Conservation (phyloP, 2,888 invertebrate species). For the Muschampia plurimacula region DNA sequence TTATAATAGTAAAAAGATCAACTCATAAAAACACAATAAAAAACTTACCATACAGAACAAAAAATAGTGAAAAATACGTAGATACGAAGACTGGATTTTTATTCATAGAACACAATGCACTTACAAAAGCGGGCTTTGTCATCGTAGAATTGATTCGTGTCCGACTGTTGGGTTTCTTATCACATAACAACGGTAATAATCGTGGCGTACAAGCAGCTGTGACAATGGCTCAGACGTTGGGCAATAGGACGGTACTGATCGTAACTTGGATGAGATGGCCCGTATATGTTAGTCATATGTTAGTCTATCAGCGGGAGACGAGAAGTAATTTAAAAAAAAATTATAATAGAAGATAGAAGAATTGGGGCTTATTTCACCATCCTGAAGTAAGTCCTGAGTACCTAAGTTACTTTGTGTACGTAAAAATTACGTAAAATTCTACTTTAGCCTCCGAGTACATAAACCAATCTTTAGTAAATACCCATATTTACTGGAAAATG, state of each 20-base stretch:
- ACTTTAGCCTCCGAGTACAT: too few species aligned
- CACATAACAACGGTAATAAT: constrained; percentile 68
- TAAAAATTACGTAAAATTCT: too few species aligned
- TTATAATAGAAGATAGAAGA: too few species aligned
- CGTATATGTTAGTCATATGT: constrained; percentile 43
- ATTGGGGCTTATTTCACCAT: too few species aligned
- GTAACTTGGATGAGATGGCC: constrained; percentile 61
- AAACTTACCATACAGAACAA: not conserved
- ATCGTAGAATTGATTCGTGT: constrained; percentile 47
- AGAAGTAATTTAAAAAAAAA: not conserved
- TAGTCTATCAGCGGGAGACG: not conserved
- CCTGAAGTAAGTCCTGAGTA: too few species aligned
- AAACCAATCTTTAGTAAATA: too few species aligned
- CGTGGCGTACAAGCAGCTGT: constrained; percentile 55
- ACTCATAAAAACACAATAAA: constrained; percentile 7
- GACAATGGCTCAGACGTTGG: constrained; percentile 52
- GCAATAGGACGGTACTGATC: constrained; percentile 49
- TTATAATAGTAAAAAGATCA: not conserved
- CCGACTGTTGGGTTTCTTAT: constrained; percentile 67
- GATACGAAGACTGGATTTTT: constrained; percentile 39
- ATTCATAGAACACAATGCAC: constrained; percentile 43
- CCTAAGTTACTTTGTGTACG: too few species aligned
- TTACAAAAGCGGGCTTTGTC: constrained; percentile 45
- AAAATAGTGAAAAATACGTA: constrained; percentile 9
- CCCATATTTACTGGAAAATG: too few species aligned